These are phyloP conservation scores for Sepioteuthis lessoniana DNA, from an alignment of 2,888 invertebrate genomes.

Conservation along the genomic window DNA sequence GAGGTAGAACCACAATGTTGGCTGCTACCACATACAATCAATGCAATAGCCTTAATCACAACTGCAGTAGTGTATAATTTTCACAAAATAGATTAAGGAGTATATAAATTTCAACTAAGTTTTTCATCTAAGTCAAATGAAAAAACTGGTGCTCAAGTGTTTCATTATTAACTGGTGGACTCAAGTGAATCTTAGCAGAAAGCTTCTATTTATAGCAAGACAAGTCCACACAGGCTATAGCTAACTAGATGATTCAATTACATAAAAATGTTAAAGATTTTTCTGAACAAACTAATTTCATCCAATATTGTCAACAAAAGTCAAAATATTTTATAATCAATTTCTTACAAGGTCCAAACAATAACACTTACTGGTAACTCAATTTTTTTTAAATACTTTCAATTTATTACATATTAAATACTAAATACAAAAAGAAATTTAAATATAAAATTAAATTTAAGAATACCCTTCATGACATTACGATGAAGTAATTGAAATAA, in stretches of 20 bases:
- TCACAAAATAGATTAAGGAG: neutral
- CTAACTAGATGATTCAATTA: neutral
- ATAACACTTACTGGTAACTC: no score
- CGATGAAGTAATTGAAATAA: no score
- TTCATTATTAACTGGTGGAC: neutral
- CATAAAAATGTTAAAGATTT: neutral
- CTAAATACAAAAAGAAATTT: no score
- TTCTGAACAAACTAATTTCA: neutral
- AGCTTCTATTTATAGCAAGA: conserved; percentile 20
- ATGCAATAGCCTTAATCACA: conserved; percentile 33
- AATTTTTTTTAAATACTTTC: no score
- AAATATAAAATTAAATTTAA: no score
- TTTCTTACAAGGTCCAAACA: no score
- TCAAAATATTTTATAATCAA: neutral
- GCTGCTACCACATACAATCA: conserved; percentile 33
- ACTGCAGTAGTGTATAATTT: neutral
- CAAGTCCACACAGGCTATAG: neutral
- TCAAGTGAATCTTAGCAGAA: conserved; percentile 17
- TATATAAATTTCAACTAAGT: neutral
- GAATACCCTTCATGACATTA: no score
- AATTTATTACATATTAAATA: no score
- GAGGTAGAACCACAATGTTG: conserved; percentile 10
- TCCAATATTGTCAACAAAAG: neutral
- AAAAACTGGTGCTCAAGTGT: neutral
- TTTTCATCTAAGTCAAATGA: neutral